phyloP scores from a whole-genome alignment of 2,797 vertebrate genomes.

The Enteromius paludinosus region DNA sequence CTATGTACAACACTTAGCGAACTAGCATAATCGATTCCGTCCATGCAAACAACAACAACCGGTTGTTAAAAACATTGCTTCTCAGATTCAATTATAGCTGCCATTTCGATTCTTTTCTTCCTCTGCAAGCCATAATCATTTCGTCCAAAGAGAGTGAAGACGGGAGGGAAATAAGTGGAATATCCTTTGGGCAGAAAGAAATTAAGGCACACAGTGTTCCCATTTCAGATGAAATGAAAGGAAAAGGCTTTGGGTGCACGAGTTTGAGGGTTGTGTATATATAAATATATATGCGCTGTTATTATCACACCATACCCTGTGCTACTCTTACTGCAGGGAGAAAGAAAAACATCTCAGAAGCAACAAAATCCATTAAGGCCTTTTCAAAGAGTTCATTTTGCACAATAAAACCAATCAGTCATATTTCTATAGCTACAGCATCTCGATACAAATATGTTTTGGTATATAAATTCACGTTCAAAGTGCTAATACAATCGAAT shows the following conservation, averaged over 20 bases:
- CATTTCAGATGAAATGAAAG: slow-evolving; percentile 26
- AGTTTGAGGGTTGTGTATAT: neutral
- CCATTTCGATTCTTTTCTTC: slow-evolving; percentile 47
- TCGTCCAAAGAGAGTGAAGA: neutral
- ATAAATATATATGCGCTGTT: neutral
- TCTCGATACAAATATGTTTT: slow-evolving; percentile 30
- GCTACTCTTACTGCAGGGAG: neutral
- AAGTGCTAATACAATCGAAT: slow-evolving; percentile 45
- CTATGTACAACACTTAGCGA: slow-evolving; percentile 50
- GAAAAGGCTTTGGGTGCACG: slow-evolving; percentile 15
- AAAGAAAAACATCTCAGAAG: neutral
- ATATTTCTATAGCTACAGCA: slow-evolving; percentile 44
- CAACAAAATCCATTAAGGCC: slow-evolving; percentile 7
- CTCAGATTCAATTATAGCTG: slow-evolving; percentile 58
- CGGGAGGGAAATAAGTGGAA: slow-evolving; percentile 5
- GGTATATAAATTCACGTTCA: slow-evolving; percentile 41
- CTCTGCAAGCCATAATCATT: slow-evolving; percentile 31
- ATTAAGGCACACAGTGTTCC: slow-evolving; percentile 35
- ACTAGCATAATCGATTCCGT: slow-evolving; percentile 27
- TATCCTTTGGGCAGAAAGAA: slow-evolving; percentile 16
- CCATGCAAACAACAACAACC: slow-evolving; percentile 39
- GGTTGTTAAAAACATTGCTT: slow-evolving; percentile 36
- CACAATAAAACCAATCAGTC: slow-evolving; percentile 27
- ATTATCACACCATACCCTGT: neutral
- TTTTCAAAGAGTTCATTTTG: slow-evolving; percentile 6